Conservation (phyloP, 2,113 vertebrate species). For the Oreochromis tanganicae region DNA sequence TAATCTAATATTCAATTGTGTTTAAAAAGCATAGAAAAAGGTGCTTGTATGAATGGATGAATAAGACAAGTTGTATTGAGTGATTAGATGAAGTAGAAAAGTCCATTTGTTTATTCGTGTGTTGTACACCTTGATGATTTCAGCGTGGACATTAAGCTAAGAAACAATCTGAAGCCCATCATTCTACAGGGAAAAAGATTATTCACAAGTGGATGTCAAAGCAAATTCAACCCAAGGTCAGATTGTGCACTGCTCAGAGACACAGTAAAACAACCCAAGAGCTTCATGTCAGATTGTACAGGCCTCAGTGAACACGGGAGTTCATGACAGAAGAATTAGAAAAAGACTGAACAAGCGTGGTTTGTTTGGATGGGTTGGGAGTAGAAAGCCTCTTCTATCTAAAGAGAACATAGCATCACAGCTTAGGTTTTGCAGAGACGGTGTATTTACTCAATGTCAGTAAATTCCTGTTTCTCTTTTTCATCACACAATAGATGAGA, state of each 20-base stretch:
- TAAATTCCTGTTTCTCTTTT: neutral
- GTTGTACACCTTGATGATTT: neutral
- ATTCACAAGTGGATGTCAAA: neutral
- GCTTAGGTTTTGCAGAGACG: neutral
- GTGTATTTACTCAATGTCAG: neutral
- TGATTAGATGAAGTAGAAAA: neutral
- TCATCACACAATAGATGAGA: constrained; percentile 67
- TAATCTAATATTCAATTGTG: neutral
- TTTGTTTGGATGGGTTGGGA: neutral
- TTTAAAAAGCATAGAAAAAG: neutral
- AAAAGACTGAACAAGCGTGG: neutral
- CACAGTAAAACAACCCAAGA: neutral
- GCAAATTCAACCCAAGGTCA: neutral
- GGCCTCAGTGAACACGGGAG: neutral
- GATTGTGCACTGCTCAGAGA: neutral
- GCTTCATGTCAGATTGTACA: neutral
- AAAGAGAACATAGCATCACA: neutral
- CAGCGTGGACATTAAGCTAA: neutral
- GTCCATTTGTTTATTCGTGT: neutral
- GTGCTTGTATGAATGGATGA: neutral
- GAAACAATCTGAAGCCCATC: neutral
- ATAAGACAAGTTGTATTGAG: neutral
- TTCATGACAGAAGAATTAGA: neutral
- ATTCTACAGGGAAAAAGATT: neutral
- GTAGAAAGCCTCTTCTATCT: neutral